phyloP scores from a whole-genome alignment of 2,888 invertebrate species.

The Cataglyphis albicans region DNA sequence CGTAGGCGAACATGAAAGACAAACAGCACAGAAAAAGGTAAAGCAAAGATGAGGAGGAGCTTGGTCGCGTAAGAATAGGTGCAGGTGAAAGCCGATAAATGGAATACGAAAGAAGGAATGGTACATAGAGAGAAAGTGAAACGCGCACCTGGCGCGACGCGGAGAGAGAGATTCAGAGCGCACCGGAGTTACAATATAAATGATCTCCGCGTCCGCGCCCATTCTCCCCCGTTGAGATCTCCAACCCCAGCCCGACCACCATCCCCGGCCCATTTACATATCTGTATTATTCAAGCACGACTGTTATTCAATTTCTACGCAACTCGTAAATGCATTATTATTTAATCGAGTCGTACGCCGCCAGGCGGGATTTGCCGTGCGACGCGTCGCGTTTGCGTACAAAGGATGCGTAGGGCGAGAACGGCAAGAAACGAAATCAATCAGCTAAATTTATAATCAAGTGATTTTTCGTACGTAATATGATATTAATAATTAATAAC shows the following conservation, averaged over 20 bases:
- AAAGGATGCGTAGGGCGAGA: conserved; percentile 11
- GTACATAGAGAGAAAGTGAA: conserved; percentile 40
- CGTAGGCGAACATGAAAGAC: conserved; percentile 41
- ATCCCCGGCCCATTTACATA: conserved; percentile 79
- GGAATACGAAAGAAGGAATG: conserved; percentile 45
- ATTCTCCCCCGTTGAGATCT: conserved; percentile 50
- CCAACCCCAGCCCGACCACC: conserved; percentile 69
- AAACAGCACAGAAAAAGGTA: conserved; percentile 18
- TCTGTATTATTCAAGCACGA: conserved; percentile 84
- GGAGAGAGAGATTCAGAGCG: conserved; percentile 66
- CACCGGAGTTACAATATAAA: conserved; percentile 82
- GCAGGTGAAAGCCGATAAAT: conserved; percentile 52
- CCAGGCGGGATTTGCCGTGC: conserved; percentile 20
- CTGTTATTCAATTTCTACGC: conserved; percentile 84
- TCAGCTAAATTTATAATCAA: background rate
- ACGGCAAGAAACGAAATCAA: conserved; percentile 39
- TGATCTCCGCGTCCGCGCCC: conserved; percentile 77
- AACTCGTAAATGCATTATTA: conserved; percentile 82
- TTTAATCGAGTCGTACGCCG: conserved; percentile 70
- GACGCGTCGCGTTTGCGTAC: conserved; percentile 37
- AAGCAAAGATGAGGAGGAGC: conserved; percentile 32
- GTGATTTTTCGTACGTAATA: background rate
- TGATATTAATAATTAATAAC: conserved; percentile 28
- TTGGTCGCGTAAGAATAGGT: conserved; percentile 37
- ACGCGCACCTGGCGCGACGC: conserved; percentile 40